Conservation (phyloP, 2,888 invertebrate species). For the Mythimna impura region DNA sequence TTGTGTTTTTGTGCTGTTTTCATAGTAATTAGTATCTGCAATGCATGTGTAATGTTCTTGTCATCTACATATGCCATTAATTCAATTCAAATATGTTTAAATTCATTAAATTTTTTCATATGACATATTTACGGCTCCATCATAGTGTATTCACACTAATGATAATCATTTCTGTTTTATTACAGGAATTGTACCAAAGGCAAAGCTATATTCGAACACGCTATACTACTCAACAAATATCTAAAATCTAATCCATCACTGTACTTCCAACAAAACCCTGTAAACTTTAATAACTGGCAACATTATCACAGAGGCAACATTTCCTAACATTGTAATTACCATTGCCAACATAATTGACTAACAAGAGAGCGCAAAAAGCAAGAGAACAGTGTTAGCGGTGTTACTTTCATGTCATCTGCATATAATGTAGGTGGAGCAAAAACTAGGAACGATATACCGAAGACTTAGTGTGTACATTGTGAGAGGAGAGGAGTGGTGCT, state of each 20-base stretch:
- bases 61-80: too few species aligned
- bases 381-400: conserved; percentile 73
- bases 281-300: conserved; percentile 32
- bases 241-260: conserved; percentile 30
- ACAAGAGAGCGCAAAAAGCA: conserved; percentile 68
- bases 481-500: conserved; percentile 33
- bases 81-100: neutral
- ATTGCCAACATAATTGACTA: conserved; percentile 67
- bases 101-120: too few species aligned
- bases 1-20: neutral
- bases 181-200: neutral
- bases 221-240: neutral
- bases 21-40: neutral
- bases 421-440: conserved; percentile 75
- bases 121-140: too few species aligned
- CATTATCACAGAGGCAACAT: conserved; percentile 45
- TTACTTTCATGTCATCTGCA: conserved; percentile 82
- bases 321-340: conserved; percentile 56
- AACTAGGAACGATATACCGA: conserved; percentile 59
- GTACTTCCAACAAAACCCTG: conserved; percentile 23
- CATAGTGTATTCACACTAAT: too few species aligned
- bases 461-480: conserved; percentile 53
- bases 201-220: neutral
- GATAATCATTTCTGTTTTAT: neutral
- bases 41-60: too few species aligned